Conservation (phyloP, 2,888 invertebrate genomes). For the Leucophenga montana region DNA sequence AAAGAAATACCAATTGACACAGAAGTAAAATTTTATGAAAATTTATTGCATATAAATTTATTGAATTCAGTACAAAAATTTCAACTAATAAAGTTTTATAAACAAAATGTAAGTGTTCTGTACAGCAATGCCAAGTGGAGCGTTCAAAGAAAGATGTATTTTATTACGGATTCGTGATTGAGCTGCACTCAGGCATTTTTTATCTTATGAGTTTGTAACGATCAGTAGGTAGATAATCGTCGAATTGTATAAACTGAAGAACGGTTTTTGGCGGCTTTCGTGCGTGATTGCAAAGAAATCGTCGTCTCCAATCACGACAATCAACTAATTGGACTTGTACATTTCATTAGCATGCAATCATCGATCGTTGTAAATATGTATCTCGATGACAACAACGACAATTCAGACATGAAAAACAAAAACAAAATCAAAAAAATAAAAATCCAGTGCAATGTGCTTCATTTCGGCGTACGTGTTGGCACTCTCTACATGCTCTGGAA, state of each 20-base stretch:
- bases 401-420: neutral
- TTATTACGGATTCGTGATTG: neutral
- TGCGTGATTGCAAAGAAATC: neutral
- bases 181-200: neutral
- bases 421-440: too few species aligned
- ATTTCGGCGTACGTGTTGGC: too few species aligned
- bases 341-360: constrained; percentile 59
- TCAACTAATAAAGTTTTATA: constrained; percentile 16
- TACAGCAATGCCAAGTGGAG: constrained; percentile 12
- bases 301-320: constrained; percentile 59
- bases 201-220: neutral
- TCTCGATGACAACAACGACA: neutral
- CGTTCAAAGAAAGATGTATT: neutral
- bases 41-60: constrained; percentile 28
- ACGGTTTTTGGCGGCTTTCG: neutral
- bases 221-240: neutral
- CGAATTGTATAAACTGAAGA: neutral
- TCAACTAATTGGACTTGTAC: constrained; percentile 61
- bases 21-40: constrained; percentile 23
- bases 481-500: too few species aligned
- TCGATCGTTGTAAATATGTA: constrained; percentile 10
- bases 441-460: neutral
- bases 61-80: neutral
- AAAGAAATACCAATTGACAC: constrained; percentile 22
- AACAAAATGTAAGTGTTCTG: neutral